Conservation (phyloP, 2,888 invertebrate genomes). For the Agonopterix arenella region DNA sequence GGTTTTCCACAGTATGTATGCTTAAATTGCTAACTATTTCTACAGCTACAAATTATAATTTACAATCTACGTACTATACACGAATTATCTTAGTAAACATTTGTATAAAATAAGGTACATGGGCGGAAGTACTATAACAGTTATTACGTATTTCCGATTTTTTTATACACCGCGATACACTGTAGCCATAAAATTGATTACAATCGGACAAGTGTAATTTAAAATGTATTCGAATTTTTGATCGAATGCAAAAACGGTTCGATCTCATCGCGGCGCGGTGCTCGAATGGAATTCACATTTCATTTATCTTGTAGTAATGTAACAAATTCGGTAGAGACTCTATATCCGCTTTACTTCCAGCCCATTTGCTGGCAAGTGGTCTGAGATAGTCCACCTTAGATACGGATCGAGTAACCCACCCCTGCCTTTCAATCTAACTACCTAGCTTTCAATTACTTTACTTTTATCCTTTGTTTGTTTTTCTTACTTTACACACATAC, state of each 20-base stretch:
- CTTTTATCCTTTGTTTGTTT: constrained; percentile 25
- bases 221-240: constrained; percentile 2
- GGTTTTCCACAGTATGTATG: no score
- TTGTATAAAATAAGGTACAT: no score
- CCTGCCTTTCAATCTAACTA: constrained; percentile 43
- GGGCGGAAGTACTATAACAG: neutral
- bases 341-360: constrained; percentile 64
- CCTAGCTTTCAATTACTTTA: constrained; percentile 5
- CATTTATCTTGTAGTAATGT: constrained; percentile 28
- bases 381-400: constrained; percentile 69
- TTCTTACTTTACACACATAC: constrained; percentile 30
- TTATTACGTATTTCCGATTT: constrained; percentile 11
- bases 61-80: no score
- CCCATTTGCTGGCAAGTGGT: constrained; percentile 68
- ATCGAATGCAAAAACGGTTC: neutral
- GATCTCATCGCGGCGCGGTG: no score
- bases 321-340: constrained; percentile 53
- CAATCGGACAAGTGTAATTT: constrained; percentile 10
- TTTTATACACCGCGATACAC: constrained; percentile 6
- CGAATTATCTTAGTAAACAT: no score
- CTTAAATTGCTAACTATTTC: no score
- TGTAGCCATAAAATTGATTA: constrained; percentile 12
- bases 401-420: constrained; percentile 47
- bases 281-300: constrained; percentile 30
- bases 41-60: no score